Evolutionary conservation across 2,797 vertebrate genomes (phyloP), one percentile per base, ranked within the genome.

Genomic region (Leptatherina wallacei): DNA sequence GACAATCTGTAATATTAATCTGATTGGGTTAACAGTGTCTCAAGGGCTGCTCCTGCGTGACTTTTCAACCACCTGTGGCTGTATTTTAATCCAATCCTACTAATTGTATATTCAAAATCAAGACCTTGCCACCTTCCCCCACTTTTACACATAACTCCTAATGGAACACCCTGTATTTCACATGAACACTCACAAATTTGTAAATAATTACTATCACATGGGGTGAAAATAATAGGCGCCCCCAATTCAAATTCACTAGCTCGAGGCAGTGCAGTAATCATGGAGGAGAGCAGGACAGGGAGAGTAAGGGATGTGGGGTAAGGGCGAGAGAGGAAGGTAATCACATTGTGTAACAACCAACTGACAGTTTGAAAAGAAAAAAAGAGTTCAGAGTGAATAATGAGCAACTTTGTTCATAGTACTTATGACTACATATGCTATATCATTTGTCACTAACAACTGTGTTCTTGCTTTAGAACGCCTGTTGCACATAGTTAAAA

Each of bases 181-280:
- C 88, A 84, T 93, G 89, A 89, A 89, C 82, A 66, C 85, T 90
- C 86, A 85, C 90, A 91, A 92, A 91, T 94, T 93, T 93, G 91
- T 93, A 94, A 94, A 94, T 95, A 93, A 95, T 95, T 94, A 93
- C 91, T 94, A 91, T 95, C 94, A 94, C 90, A 92, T 94, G 92
- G 87, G 84, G 88, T 88, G 84, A 73, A 89, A 91, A 92, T 92
- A 94, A 94, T 91, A 93, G 91, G 89, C 66, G 80, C 87, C 84
- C 91, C 85, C 86, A 89, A 93, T 94, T 93, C 87, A 91, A 92
- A 95, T 94, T 92, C 90, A 89, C 78, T 91, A 74, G 91, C 94
- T 93, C 20, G 77, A 89, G 95, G 94, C 93, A 38, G 75, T 92
- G 90, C 85, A 89, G 92, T 92, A 94, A 94, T 94, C 91, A 93